Evolutionary conservation across 2,888 invertebrate species (phyloP), one percentile per base, ranked within the genome.

Genomic region (Xylophagus ater): DNA sequence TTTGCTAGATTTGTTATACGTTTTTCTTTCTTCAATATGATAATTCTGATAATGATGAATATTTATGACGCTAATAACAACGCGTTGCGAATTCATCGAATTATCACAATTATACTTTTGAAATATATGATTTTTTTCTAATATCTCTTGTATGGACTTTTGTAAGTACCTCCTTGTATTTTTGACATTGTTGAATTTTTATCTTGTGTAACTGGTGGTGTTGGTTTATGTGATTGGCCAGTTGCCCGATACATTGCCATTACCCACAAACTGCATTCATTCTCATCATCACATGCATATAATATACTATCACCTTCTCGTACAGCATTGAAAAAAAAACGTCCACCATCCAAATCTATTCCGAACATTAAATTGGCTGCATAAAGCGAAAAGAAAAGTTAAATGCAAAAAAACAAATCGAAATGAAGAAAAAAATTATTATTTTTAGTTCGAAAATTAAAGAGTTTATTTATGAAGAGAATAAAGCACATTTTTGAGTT

Each of bases 241-340:
- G 98, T 99, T n/a, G 98, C 98, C 51, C 98, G 73, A 65, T 97
- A 98, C 72, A 98, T 76, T 3, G 97, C 97, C 85, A 96, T 97
- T 21, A 98, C 97, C 98, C 98, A 98, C 47, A 96, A 69, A 59
- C 96, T 94, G 54, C 94, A 86, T 62, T 98, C 98, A 57, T 90
- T 93, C 68, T 98, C 94, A 62, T 96, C 94, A 51, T 93, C 89
- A 53, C 92, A 88, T 5, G 94, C 94, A 70, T 86, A 93, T 43
- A 93, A 76, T 43, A 98, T 87, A 51, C 89, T 94, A 62, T 98
- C 98, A 37, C 97, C 97, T 66, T 98, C 98, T 50, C 93, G 83
- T 13, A 96, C 96, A 25, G 94, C 94, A 65, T 96, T 97, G 76
- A 99, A 98, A 70, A 97, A 98, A 69, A 78, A 89, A 57, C 92